Percentiles rank a stretch among this genome's conserved stretches.
These are phyloP conservation scores for Thunnus thynnus DNA, from an alignment of 2,113 vertebrate genomes.

Conservation along the genomic window DNA sequence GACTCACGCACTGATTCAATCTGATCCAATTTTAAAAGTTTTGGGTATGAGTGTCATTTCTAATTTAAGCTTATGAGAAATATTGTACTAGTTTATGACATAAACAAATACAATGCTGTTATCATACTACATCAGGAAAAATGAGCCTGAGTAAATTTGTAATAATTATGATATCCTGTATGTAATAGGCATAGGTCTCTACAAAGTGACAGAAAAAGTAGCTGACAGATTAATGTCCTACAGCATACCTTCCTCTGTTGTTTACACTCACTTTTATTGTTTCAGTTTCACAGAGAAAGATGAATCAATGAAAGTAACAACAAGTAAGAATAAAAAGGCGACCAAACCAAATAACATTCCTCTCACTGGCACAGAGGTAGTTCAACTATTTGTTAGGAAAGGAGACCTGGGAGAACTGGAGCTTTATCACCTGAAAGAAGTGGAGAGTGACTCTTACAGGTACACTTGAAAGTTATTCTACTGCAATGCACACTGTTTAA, in stretches of 20 bases:
- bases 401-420: slow-evolving; percentile 37
- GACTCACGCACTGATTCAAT: too few relatives aligned
- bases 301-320: slow-evolving; percentile 13
- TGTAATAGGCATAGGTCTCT: not conserved
- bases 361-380: slow-evolving; percentile 65
- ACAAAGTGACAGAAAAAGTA: not conserved
- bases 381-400: slow-evolving; percentile 62
- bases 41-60: too few relatives aligned
- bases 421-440: slow-evolving; percentile 71
- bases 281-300: slow-evolving; percentile 54
- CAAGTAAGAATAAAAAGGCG: slow-evolving; percentile 18
- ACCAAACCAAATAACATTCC: slow-evolving; percentile 28
- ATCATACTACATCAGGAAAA: not conserved
- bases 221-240: not conserved
- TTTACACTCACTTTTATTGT: slow-evolving; percentile 15
- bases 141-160: not conserved
- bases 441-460: slow-evolving; percentile 63
- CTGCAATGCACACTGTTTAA: not conserved
- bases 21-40: too few relatives aligned
- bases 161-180: not conserved
- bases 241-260: not conserved
- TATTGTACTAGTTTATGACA: not conserved
- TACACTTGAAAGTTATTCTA: slow-evolving; percentile 14
- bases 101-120: not conserved
- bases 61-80: too few relatives aligned